These are phyloP conservation scores for Parazoanthus atlanticus DNA, from an alignment of 92 coral and sea anemone species.

Conservation along the genomic window DNA sequence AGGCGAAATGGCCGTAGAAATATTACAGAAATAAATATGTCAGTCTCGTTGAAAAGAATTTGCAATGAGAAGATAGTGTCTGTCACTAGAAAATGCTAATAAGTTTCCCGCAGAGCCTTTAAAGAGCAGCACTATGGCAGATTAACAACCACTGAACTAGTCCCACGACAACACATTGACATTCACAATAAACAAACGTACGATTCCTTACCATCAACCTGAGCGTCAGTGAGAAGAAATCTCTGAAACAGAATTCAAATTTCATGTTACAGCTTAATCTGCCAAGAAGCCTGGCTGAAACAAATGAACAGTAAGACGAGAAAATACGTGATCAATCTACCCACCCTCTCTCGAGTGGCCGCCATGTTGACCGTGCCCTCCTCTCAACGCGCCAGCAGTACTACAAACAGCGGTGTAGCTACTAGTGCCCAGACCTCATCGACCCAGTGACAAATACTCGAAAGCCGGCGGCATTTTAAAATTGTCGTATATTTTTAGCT, in stretches of 20 bases:
- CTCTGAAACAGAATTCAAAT: conserved; percentile 73
- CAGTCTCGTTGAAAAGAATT: not conserved
- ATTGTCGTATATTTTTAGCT: not conserved
- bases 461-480: too few species aligned
- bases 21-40: not conserved
- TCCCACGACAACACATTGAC: conserved; percentile 16
- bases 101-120: not conserved
- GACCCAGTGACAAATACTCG: too few species aligned
- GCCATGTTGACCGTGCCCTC: conserved; percentile 52
- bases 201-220: conserved; percentile 87
- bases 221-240: conserved; percentile 91
- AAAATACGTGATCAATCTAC: conserved; percentile 6
- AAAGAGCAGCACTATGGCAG: not conserved
- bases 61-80: not conserved
- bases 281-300: conserved; percentile 3
- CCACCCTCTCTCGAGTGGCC: conserved; percentile 53
- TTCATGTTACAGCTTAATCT: conserved; percentile 29
- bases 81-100: not conserved
- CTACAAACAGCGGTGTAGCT: conserved; percentile 11
- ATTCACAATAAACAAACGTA: conserved; percentile 34
- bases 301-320: not conserved
- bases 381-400: conserved; percentile 35
- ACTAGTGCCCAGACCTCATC: conserved; percentile 16
- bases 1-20: not conserved
- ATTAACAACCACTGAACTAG: too few species aligned